Evolutionary conservation across 2,113 vertebrate species (phyloP).

Genomic region (Rhizomys pruinosus): DNA sequence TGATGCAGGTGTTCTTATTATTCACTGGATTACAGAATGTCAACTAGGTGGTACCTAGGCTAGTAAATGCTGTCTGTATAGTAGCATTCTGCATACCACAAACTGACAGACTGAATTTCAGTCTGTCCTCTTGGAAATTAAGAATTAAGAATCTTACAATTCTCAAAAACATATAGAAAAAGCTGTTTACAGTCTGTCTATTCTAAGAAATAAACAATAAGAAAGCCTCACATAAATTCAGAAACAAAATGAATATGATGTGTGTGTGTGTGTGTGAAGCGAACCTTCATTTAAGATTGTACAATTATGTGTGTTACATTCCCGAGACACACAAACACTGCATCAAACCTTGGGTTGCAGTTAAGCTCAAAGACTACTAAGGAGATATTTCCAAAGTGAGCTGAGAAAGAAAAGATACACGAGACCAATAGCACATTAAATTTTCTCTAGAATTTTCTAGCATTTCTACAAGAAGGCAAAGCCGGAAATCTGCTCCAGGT

Average conservation of each 20-base stretch:
- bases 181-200: slow-evolving; percentile 40
- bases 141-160: slow-evolving; percentile 41
- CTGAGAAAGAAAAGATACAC: neutral
- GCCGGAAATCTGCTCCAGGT: neutral
- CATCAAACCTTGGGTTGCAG: slow-evolving; percentile 53
- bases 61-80: neutral
- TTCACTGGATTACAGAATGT: slow-evolving; percentile 26
- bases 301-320: neutral
- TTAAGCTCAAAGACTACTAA: slow-evolving; percentile 26
- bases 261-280: neutral
- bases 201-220: slow-evolving; percentile 51
- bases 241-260: slow-evolving; percentile 44
- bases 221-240: slow-evolving; percentile 61
- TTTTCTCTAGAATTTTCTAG: slow-evolving; percentile 65
- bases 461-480: neutral
- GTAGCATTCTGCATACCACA: slow-evolving; percentile 5
- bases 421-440: neutral
- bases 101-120: neutral
- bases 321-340: neutral
- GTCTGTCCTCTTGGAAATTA: slow-evolving; percentile 27
- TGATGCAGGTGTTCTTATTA: slow-evolving; percentile 32
- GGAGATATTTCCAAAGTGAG: slow-evolving; percentile 53
- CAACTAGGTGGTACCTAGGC: slow-evolving; percentile 25
- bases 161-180: slow-evolving; percentile 43
- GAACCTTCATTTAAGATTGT: slow-evolving; percentile 25